A percentile compares a stretch with the other conserved stretches of the same genome.
Conservation (phyloP, 2,888 invertebrate species). For the Hydrotaea diabolus region DNA sequence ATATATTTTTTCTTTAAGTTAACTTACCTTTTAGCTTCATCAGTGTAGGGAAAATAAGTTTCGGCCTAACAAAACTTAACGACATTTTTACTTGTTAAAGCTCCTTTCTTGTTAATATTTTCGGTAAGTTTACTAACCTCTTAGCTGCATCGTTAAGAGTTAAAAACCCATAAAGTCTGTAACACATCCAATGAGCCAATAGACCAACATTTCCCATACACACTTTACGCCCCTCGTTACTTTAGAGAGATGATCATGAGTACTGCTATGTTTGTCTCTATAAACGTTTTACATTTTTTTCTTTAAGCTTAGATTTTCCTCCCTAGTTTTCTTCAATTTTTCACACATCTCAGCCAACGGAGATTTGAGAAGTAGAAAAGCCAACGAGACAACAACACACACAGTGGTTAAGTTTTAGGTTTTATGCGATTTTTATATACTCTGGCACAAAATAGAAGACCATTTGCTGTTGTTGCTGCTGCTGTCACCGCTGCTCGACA, state of each 20-base stretch:
- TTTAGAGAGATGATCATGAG: neutral
- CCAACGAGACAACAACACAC: neutral
- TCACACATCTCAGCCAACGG: neutral
- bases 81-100: too few species aligned
- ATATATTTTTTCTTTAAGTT: too few species aligned
- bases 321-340: neutral
- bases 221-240: too few species aligned
- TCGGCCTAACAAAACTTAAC: too few species aligned
- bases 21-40: too few species aligned
- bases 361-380: neutral
- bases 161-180: too few species aligned
- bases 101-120: too few species aligned
- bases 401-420: neutral
- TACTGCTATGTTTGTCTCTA: slow-evolving; percentile 3
- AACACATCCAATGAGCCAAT: too few species aligned
- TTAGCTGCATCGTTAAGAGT: too few species aligned
- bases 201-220: too few species aligned
- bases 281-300: neutral
- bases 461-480: neutral
- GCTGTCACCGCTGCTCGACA: neutral
- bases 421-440: neutral
- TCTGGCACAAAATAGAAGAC: neutral
- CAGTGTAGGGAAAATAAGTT: too few species aligned
- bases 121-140: too few species aligned
- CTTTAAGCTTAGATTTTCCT: neutral